These are phyloP conservation scores for Acanthurus leucopareius DNA, from an alignment of 2,797 vertebrate species.

Conservation along the genomic window DNA sequence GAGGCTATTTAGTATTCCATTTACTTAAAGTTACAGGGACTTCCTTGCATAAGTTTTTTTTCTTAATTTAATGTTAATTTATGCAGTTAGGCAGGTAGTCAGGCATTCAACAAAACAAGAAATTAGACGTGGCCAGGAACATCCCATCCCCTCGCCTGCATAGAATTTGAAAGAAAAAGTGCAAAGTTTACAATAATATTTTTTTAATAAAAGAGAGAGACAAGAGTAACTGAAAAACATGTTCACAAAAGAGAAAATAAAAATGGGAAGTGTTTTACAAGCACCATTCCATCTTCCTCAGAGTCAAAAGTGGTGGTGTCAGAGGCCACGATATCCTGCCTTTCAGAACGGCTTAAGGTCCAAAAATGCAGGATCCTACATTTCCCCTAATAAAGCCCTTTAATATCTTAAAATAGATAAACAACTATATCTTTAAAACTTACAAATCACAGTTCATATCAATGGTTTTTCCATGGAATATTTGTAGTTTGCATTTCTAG, in stretches of 20 bases:
- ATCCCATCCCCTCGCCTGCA: too few relatives aligned
- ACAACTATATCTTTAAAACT: too few relatives aligned
- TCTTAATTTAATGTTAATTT: not conserved
- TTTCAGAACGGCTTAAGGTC: not conserved
- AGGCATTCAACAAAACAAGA: not conserved
- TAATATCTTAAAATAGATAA: not conserved
- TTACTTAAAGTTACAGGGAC: not conserved
- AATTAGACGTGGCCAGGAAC: not conserved
- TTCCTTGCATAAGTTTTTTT: not conserved
- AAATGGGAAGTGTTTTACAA: not conserved
- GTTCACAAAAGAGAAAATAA: not conserved
- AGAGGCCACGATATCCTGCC: not conserved
- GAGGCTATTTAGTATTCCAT: not conserved
- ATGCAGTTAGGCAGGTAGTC: not conserved
- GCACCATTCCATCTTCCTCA: not conserved
- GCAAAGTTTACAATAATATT: not conserved
- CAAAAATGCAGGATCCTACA: not conserved
- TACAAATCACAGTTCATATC: too few relatives aligned
- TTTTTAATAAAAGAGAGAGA: not conserved
- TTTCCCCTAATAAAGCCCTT: not conserved
- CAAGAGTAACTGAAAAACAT: too few relatives aligned
- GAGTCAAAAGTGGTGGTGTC: not conserved
- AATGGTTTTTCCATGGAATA: too few relatives aligned
- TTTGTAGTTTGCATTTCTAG: too few relatives aligned
- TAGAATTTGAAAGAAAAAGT: not conserved